Base-by-base conservation (phyloP, 1,140 invertebrate species). In the Venturia canescens region DNA sequence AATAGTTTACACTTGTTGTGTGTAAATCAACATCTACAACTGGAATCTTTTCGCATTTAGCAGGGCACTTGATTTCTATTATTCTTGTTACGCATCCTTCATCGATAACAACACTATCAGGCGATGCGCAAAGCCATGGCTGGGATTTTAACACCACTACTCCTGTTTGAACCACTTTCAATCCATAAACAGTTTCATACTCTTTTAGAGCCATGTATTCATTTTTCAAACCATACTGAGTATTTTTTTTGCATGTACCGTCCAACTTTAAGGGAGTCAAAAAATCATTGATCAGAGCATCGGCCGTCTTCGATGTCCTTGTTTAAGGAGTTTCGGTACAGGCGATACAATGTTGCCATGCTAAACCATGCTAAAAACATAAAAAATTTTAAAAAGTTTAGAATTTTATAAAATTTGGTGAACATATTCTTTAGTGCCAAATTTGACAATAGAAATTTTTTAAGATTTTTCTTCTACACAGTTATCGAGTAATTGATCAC, bases 1-100 rank as follows among this genome's bases (percentile, higher is more conserved):
- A 76, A 82, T 50, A 50, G 3, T 50, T 50, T 50, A 50, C 11
- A 50, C 18, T 50, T 50, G 48, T 86, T 87, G 53, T 83, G 63
- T 29, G 48, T 80, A 50, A n/a, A 50, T 50, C 48, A 18, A 50
- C 4, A 13, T 50, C 11, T 50, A 50, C 11, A 50, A 50, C 48
- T 50, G 48, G 48, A 50, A 50, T 13, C 48, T 84, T 83, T 80
- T 85, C 53, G 72, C 83, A 86, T 16, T 67, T 57, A 69, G 31
- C 82, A 15, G 83, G 82, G 71, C 85, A 84, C 79, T 86, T 86
- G 48, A 87, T 71, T 84, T 87, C 84, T 18, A 87, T 38, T 31
- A 86, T 26, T 76, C 75, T 85, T 15, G 31, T 16, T 38, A 84
- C 44, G 72, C 81, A 78, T 16, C 78, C 79, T 77, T 85, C 76